phyloP scores from a whole-genome alignment of 2,113 vertebrate genomes.

The Zootoca vivipara region DNA sequence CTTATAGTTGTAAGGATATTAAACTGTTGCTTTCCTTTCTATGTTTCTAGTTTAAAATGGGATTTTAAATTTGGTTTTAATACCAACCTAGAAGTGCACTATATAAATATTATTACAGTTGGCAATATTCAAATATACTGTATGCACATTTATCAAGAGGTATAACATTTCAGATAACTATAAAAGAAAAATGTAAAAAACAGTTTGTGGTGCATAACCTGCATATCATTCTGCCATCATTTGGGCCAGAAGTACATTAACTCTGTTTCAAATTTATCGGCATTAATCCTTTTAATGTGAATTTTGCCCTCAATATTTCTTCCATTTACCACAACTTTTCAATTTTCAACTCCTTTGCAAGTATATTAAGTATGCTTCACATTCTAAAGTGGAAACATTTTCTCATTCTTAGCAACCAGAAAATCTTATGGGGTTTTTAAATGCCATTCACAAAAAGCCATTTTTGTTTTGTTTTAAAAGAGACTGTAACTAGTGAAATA shows the following conservation, averaged over 20 bases:
- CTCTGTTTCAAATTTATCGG: not conserved
- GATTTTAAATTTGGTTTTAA: not conserved
- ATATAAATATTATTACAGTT: not conserved
- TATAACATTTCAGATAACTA: not conserved
- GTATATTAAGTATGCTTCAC: not conserved
- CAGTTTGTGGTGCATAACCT: not conserved
- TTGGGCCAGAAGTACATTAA: not conserved
- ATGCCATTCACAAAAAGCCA: too few relatives aligned
- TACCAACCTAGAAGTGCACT: not conserved
- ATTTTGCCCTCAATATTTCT: slow-evolving; percentile 8
- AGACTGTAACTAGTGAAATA: too few relatives aligned
- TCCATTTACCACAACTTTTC: not conserved
- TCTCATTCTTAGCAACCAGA: too few relatives aligned
- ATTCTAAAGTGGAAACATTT: not conserved
- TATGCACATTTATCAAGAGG: not conserved
- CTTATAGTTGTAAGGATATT: not conserved
- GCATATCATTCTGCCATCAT: not conserved
- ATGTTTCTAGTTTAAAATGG: not conserved
- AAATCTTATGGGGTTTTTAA: too few relatives aligned
- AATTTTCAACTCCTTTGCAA: not conserved
- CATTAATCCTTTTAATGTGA: not conserved
- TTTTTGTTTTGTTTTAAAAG: too few relatives aligned
- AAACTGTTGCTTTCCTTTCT: not conserved
- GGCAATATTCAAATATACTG: not conserved
- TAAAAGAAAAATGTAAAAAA: not conserved